phyloP scores from a whole-genome alignment of 2,113 vertebrate species.

The Helogale parvula region DNA sequence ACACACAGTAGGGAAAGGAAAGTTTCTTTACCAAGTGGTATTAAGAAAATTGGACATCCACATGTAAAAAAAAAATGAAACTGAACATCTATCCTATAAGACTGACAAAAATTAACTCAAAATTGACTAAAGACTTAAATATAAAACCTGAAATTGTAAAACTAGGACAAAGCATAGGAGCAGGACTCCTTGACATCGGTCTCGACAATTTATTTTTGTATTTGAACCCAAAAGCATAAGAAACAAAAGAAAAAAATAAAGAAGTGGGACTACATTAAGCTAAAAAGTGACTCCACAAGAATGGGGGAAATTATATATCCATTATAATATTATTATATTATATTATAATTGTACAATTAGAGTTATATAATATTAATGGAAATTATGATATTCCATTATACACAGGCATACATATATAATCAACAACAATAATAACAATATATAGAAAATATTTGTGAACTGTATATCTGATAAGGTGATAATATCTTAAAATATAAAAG shows the following conservation, averaged over 20 bases:
- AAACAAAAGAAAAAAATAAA: background rate
- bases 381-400: no score
- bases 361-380: no score
- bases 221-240: background rate
- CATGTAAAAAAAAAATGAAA: background rate
- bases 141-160: background rate
- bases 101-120: background rate
- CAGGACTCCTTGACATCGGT: background rate
- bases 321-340: no score
- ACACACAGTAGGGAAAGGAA: background rate
- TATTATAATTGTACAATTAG: no score
- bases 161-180: background rate
- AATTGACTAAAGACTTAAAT: background rate
- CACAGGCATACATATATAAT: background rate
- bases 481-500: background rate
- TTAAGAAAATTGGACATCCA: background rate
- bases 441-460: background rate
- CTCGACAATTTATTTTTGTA: background rate
- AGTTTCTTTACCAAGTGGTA: background rate
- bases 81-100: background rate
- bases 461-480: background rate
- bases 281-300: background rate
- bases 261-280: background rate
- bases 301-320: no score
- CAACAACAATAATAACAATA: background rate